Base-by-base conservation (phyloP, 1,140 invertebrate genomes). In the Phymastichus coffea region DNA sequence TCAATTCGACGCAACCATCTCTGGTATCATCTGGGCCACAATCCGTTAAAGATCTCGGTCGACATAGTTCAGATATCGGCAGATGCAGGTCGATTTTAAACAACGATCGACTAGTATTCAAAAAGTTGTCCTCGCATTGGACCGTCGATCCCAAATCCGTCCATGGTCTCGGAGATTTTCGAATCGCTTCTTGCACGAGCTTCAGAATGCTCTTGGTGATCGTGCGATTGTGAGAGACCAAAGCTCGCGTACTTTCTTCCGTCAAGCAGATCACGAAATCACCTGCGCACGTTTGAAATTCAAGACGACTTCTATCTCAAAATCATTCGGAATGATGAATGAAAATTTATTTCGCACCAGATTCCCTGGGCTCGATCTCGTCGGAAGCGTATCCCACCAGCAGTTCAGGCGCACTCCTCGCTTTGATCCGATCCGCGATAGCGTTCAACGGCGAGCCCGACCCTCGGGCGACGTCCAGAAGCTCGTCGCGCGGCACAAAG, bases 321-420 rank as follows among this genome's bases (percentile, higher is more conserved):
- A n/a, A n/a, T n/a, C n/a, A n/a, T n/a, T n/a, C n/a, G n/a, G n/a
- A n/a, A n/a, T n/a, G n/a, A n/a, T n/a, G n/a, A n/a, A n/a, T n/a
- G n/a, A n/a, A n/a, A n/a, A n/a, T n/a, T n/a, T n/a, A n/a, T 33
- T 6, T 33, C 28, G 6, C 28, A 33, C 28, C 28, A 12, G 28
- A 12, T 7, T 41, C 20, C 10, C 49, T 26, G 23, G 25, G 14
- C 8, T 22, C 14, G 6, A 54, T 23, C 12, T 25, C 40, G 9
- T 83, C 77, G 0, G 84, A 83, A 7, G 86, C 83, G 60, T 88
- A 90, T 2, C 87, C 88, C 37, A 91, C 67, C 0, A 91, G 73
- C 1, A 91, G 69, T n/a, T 81, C 73, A 2, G 82, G 72, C 9
- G 81, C 80, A 14, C 78, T 66, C 61, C 82, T 86, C 2, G 68